These are phyloP conservation scores for Lysandra bellargus DNA, from an alignment of 2,888 invertebrate species.

Conservation along the genomic window DNA sequence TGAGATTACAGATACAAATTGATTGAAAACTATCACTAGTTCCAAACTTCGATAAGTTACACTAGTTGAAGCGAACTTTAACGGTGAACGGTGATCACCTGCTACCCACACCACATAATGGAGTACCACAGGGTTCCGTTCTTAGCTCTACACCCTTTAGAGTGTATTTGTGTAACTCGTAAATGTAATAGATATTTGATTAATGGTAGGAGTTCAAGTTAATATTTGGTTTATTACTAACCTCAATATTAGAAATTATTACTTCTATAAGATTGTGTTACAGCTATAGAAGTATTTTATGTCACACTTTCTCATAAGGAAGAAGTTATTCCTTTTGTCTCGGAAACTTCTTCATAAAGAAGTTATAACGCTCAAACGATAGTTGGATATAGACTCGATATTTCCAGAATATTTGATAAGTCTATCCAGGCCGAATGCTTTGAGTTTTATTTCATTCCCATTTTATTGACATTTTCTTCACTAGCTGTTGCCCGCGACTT, in stretches of 20 bases:
- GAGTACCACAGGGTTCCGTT: not conserved
- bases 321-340: not conserved
- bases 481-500: too few species aligned
- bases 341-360: not conserved
- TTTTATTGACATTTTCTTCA: slow-evolving; percentile 3
- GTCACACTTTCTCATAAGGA: not conserved
- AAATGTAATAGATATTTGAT: slow-evolving; percentile 16
- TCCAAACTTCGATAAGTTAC: slow-evolving; percentile 17
- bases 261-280: not conserved
- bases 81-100: not conserved
- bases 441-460: slow-evolving; percentile 4
- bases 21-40: slow-evolving; percentile 18
- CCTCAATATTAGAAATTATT: not conserved
- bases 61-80: slow-evolving; percentile 13
- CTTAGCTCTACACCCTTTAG: slow-evolving; percentile 6
- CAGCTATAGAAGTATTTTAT: not conserved
- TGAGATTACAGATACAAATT: not conserved
- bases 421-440: not conserved
- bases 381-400: slow-evolving; percentile 10
- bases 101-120: slow-evolving; percentile 23
- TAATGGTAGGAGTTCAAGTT: not conserved
- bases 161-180: not conserved
- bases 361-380: not conserved
- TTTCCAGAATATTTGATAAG: slow-evolving; percentile 10
- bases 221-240: slow-evolving; percentile 1